Evolutionary conservation across 2,888 invertebrate genomes (phyloP), one percentile per base, ranked within the genome.

Genomic region (Schrankia costaestrigalis): DNA sequence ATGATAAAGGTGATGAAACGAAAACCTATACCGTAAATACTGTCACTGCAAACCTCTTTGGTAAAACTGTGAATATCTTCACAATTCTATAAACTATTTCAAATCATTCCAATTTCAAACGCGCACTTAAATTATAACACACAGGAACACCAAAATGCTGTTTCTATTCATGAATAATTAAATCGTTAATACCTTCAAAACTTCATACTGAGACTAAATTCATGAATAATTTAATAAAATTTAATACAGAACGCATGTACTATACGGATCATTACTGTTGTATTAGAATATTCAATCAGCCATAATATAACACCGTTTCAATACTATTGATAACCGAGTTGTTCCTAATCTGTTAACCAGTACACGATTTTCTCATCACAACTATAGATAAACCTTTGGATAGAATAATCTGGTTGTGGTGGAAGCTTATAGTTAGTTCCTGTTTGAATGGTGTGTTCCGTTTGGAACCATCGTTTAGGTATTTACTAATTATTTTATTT

Each of bases 301-400:
- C 8, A 25, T 11, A 32, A 18, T 12, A 40, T 52, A 32, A 38
- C 35, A 30, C 5, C 9, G 26, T 40, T 47, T 38, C 52, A 47
- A 40, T 33, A 26, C 23, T 26, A 17, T 35, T 41, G 53, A 44
- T 40, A 56, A 44, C 39, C 43, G 21, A 56, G 45, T 53, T 41
- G 51, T 50, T 54, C 31, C 49, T 50, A 46, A 51, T 60, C 43
- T 43, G 31, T 40, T 34, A 57, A 52, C 55, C 50, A 53, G 43
- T 53, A 63, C 62, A 62, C 53, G 60, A 53, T 60, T 62, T 56
- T 47, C 62, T 56, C 60, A 63, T 63, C 57, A 51, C 32, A 56
- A 48, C 49, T 56, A 52, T 39, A 51, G 52, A 52, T 53, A 46
- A 54, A 52, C 52, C 50, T 53, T 41, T 27, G 42, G 47, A 46